phyloP scores from a whole-genome alignment of 2,113 vertebrate genomes.

The Isichthys henryi region DNA sequence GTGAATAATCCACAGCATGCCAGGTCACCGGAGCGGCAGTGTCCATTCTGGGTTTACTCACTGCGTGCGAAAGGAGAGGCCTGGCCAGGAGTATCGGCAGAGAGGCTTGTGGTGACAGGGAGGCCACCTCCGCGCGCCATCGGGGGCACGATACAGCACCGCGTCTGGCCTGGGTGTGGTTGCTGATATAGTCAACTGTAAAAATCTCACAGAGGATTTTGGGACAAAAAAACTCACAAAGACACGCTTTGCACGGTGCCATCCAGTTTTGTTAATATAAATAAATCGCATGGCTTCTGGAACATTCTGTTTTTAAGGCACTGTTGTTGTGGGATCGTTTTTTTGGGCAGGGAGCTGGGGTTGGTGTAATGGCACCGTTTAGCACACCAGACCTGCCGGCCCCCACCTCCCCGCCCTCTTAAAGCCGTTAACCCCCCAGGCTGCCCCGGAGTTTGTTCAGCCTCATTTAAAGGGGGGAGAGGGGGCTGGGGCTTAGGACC shows the following conservation, averaged over 20 bases:
- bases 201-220: not conserved
- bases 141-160: not conserved
- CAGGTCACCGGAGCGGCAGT: slow-evolving; percentile 15
- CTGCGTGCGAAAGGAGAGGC: not conserved
- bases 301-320: not conserved
- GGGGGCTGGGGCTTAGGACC: not conserved
- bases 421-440: not conserved
- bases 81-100: not conserved
- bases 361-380: not conserved
- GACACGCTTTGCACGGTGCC: not conserved
- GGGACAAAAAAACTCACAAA: not conserved
- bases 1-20: slow-evolving; percentile 26
- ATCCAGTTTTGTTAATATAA: not conserved
- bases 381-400: not conserved
- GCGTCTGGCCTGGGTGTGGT: not conserved
- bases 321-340: not conserved
- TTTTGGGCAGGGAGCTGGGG: not conserved
- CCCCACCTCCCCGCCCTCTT: not conserved
- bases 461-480: not conserved
- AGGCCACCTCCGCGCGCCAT: not conserved
- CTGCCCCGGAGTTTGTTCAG: not conserved
- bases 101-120: not conserved
- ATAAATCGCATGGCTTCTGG: not conserved
- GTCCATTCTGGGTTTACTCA: slow-evolving; percentile 1
- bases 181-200: not conserved